These are phyloP conservation scores for Archivesica marissinica DNA, from an alignment of 1,140 invertebrate species.

Conservation along the genomic window DNA sequence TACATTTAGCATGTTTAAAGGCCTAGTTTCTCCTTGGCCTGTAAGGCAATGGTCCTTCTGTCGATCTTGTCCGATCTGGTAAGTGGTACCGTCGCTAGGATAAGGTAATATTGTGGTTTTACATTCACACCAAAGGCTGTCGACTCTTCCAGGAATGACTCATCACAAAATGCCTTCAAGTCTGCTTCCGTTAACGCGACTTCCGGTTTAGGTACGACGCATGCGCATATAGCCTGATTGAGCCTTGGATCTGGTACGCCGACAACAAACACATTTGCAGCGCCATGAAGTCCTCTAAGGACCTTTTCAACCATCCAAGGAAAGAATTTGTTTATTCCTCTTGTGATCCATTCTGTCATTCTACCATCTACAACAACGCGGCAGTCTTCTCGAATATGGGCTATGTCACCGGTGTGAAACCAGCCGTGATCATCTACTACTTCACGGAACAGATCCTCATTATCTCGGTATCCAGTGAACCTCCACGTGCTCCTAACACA, in stretches of 20 bases:
- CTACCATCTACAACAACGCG: slow-evolving; percentile 36
- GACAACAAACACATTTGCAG: slow-evolving; percentile 13
- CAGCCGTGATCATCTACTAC: slow-evolving; percentile 46
- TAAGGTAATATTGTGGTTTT: slow-evolving; percentile 23
- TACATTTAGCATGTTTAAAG: too few species aligned
- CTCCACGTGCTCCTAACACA: background rate
- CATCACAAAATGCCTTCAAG: slow-evolving; percentile 29
- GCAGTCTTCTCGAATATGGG: slow-evolving; percentile 25
- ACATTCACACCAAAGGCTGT: background rate
- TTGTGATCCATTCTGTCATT: slow-evolving; percentile 32
- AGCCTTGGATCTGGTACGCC: slow-evolving; percentile 46
- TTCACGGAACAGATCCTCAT: background rate
- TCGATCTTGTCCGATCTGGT: slow-evolving; percentile 26
- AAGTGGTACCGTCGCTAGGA: slow-evolving; percentile 28
- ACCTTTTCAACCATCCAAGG: slow-evolving; percentile 37
- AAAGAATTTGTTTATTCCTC: slow-evolving; percentile 23
- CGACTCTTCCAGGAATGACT: background rate
- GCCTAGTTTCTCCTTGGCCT: background rate
- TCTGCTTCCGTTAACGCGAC: background rate
- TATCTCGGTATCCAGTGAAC: slow-evolving; percentile 8
- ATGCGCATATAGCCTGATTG: slow-evolving; percentile 40
- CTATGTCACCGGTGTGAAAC: slow-evolving; percentile 57
- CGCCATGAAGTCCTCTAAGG: background rate
- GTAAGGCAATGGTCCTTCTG: background rate
- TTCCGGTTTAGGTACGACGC: slow-evolving; percentile 27